Evolutionary conservation across 2,113 vertebrate genomes (phyloP), one percentile per base, ranked within the genome.

Genomic region (Oreochromis niloticus): DNA sequence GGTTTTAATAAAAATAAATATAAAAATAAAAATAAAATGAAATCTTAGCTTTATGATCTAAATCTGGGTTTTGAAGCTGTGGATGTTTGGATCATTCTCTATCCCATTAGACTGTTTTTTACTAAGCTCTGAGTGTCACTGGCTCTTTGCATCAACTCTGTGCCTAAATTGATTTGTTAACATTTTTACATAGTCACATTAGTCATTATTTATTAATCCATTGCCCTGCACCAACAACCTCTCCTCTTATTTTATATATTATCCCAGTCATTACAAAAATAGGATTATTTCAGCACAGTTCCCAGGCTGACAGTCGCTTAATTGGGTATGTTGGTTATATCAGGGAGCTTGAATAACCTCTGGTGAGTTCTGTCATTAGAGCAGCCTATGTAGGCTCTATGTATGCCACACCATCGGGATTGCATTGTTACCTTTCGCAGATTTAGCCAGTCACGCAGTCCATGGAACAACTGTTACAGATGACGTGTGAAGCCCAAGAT

Each of bases 81-180:
- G 34, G 16, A 79, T 85, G 92, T 61, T 78, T 50, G 71, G 71
- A 32, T 78, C 24, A 11, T 75, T 48, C 41, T 75, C 7, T 85
- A 80, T 91, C 88, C 78, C 91, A 48, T 87, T 93, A 90, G 75
- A 89, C 86, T 91, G 88, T 88, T 89, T 75, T 82, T 88, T 91
- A 96, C 94, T 93, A 94, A 95, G 83, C 78, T 90, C 92, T 80
- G 63, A 39, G 30, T 93, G 81, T 75, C 61, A 86, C 71, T 16
- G 86, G 91, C 92, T 95, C 90, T 92, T 95, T 94, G 92, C 83
- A 84, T 94, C 95, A 94, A 88, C 88, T 94, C 91, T 91, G 95
- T 95, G 90, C 90, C 85, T 94, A 96, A 96, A 96, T 95, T 91
- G 96, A 93, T 96, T 96, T 94, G 96, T 97, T 96, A 95, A 93